phyloP scores from a whole-genome alignment of 2,797 vertebrate species.

The Coranthus polyacanthus region DNA sequence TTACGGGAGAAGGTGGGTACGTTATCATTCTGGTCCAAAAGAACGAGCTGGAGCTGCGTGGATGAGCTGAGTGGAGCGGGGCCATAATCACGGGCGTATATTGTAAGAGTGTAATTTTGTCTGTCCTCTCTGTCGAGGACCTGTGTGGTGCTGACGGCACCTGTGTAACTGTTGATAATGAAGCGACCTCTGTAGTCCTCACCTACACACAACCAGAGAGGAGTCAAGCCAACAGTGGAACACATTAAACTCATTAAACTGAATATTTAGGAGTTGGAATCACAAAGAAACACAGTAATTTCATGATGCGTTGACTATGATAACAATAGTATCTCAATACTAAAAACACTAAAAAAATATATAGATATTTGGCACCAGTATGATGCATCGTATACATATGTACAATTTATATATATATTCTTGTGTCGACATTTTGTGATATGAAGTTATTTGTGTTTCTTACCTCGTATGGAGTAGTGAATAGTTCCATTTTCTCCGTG shows the following conservation, averaged over 20 bases:
- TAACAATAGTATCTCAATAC: too few species aligned
- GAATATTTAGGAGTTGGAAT: too few species aligned
- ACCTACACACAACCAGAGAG: conserved; percentile 70
- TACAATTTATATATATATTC: too few species aligned
- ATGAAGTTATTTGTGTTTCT: conserved; percentile 38
- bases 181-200: conserved; percentile 87
- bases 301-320: too few species aligned
- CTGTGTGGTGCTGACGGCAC: conserved; percentile 85
- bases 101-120: conserved; percentile 87
- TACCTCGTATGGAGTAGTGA: conserved; percentile 88
- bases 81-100: conserved; percentile 89
- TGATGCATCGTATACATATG: too few species aligned
- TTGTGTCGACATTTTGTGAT: too few species aligned
- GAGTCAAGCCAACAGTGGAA: neutral
- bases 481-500: conserved; percentile 87
- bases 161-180: conserved; percentile 86
- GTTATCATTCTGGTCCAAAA: conserved; percentile 95
- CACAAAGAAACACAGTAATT: too few species aligned
- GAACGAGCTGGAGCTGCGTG: conserved; percentile 81
- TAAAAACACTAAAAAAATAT: too few species aligned
- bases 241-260: neutral
- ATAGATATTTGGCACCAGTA: too few species aligned
- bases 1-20: conserved; percentile 84
- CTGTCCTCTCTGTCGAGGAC: conserved; percentile 90
- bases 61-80: conserved; percentile 81